phyloP scores from a whole-genome alignment of 2,888 invertebrate species.

The Phrixothrix hirtus region DNA sequence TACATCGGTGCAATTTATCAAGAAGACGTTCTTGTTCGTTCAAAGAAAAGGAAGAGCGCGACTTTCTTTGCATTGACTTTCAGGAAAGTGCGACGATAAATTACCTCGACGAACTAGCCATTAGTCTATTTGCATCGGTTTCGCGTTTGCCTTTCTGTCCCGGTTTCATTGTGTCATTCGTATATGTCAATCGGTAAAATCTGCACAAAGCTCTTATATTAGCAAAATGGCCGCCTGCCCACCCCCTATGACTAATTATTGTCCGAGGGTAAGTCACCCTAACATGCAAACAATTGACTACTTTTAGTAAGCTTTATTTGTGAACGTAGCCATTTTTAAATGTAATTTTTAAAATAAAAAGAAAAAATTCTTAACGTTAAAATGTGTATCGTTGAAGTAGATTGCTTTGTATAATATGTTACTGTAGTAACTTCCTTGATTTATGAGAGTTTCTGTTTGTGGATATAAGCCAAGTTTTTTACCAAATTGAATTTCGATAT shows the following conservation, averaged over 20 bases:
- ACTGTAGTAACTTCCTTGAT: background rate
- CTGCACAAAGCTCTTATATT: slow-evolving; percentile 32
- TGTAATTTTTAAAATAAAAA: background rate
- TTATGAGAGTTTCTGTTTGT: background rate
- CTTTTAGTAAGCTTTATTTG: slow-evolving; percentile 9
- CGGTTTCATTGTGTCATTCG: slow-evolving; percentile 31
- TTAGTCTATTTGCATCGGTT: slow-evolving; percentile 52
- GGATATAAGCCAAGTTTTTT: background rate
- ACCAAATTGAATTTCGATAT: background rate
- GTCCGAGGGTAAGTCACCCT: slow-evolving; percentile 49
- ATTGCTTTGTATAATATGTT: background rate
- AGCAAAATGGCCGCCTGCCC: slow-evolving; percentile 50
- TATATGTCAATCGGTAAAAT: slow-evolving; percentile 34
- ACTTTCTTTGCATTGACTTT: slow-evolving; percentile 53
- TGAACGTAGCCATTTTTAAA: slow-evolving; percentile 11
- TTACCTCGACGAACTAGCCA: slow-evolving; percentile 55
- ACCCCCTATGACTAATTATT: slow-evolving; percentile 55
- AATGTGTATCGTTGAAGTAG: background rate
- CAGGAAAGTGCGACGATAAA: slow-evolving; percentile 53
- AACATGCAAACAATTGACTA: slow-evolving; percentile 33
- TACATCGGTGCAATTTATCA: slow-evolving; percentile 50
- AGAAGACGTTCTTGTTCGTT: slow-evolving; percentile 33
- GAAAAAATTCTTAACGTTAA: background rate
- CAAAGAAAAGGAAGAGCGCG: slow-evolving; percentile 48
- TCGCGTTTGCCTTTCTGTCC: slow-evolving; percentile 39